Evolutionary conservation across 2,113 vertebrate genomes (phyloP), one percentile per base, ranked within the genome.

Genomic region (Equus quagga): DNA sequence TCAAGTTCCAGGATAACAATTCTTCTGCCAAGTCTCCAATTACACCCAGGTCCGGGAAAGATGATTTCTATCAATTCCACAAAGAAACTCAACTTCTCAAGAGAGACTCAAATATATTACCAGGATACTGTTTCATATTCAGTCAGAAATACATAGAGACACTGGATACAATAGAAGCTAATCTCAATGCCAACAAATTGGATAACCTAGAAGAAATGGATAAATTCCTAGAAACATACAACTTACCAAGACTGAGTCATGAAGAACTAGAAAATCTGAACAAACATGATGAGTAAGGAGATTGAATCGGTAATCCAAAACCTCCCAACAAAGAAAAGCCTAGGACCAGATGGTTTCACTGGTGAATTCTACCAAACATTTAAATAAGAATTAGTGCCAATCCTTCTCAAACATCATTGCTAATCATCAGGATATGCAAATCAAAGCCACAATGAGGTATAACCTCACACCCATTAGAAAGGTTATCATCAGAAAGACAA

Each of bases 41-140:
- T 78, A 85, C 28, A 70, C 78, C 31, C 6, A 41, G 6, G 41
- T 89, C 19, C 5, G 84, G 33, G 12, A 69, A 83, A 82, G 72
- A 56, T 54, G 33, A 26, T 76, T 64, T 64, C 26, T 69, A 4
- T 75, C 41, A 89, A 69, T 75, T 75, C 69, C 14, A 12, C 28
- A 3, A 56, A 90, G 36, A 51, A 95, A 75, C 7, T 49, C 79
- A 97, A 81, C 10, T 46, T 89, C 49, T 41, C 24, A 93, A 72
- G 44, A 85, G 15, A 89, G 33, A 88, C 26, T 96, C 90, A 91
- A 19, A 56, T 94, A 44, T 23, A 70, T 90, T 91, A 10, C 18
- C 41, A 41, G n/a, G 70, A 54, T 70, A 84, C 3, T 8, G 14
- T 93, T 96, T 93, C 60, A 75, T 44, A 86, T 64, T 64, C 9